A percentile compares a stretch with the other conserved stretches of the same genome.
These are phyloP conservation scores for Drosophila longiperda DNA, from an alignment of 2,888 invertebrate genomes.

Conservation along the genomic window DNA sequence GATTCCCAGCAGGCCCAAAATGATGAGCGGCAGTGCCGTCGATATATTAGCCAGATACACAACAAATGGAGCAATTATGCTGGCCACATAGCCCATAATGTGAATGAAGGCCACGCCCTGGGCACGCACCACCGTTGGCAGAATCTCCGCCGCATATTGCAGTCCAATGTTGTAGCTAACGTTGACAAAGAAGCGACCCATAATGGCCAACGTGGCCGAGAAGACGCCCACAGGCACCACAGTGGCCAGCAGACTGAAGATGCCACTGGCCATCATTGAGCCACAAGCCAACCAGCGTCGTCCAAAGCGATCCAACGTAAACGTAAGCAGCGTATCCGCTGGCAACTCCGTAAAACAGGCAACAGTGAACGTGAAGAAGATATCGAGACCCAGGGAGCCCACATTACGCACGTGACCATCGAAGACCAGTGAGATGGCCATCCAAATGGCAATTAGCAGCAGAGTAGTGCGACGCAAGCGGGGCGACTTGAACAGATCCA, in stretches of 20 bases:
- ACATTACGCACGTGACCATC: conserved; percentile 96
- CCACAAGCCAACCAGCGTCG: conserved; percentile 94
- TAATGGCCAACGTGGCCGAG: conserved; percentile 91
- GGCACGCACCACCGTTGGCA: conserved; percentile 94
- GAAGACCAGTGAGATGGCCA: conserved; percentile 94
- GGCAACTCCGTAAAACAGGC: conserved; percentile 94
- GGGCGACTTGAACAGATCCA: conserved; percentile 93
- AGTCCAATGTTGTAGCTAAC: conserved; percentile 96
- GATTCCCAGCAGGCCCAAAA: conserved; percentile 91
- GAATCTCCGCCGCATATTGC: conserved; percentile 94
- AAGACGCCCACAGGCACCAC: conserved; percentile 90
- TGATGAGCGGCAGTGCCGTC: conserved; percentile 90
- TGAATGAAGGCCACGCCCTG: conserved; percentile 94
- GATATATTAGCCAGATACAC: conserved; percentile 90
- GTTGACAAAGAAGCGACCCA: conserved; percentile 94
- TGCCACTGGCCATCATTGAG: conserved; percentile 91
- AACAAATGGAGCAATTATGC: conserved; percentile 93
- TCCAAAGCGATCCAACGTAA: conserved; percentile 91
- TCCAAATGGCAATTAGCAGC: conserved; percentile 93
- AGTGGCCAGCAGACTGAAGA: conserved; percentile 92
- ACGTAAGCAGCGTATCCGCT: conserved; percentile 92
- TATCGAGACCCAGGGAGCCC: conserved; percentile 91
- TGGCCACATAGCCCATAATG: conserved; percentile 94
- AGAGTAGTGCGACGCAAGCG: conserved; percentile 91
- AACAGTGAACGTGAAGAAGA: conserved; percentile 94